A percentile compares a stretch with the other conserved stretches of the same genome.
These are phyloP conservation scores for Heterodera filipjevi DNA, from an alignment of 2,888 invertebrate genomes.

Conservation along the genomic window DNA sequence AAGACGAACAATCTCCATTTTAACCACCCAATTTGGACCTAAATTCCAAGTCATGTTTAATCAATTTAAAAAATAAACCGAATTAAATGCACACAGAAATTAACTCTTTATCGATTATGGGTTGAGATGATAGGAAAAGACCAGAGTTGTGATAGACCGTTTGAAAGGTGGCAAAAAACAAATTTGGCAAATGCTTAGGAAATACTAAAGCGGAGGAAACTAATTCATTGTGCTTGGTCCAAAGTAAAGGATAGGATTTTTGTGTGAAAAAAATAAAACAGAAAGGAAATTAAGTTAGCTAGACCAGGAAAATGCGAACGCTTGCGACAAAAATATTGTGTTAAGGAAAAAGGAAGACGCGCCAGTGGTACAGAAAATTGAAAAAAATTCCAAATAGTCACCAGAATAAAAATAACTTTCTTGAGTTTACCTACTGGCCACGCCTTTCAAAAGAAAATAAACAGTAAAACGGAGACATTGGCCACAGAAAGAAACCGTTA, in stretches of 20 bases:
- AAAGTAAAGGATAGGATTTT: neutral
- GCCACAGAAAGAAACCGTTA: neutral
- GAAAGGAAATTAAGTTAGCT: neutral
- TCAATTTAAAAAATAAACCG: too few relatives aligned
- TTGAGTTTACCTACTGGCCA: neutral
- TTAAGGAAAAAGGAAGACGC: neutral
- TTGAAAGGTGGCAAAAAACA: neutral
- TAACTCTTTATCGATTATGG: neutral
- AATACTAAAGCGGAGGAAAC: neutral
- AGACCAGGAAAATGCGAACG: neutral
- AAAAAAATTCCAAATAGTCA: neutral
- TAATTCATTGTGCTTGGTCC: neutral
- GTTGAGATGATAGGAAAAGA: constrained; percentile 14
- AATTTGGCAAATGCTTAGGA: neutral
- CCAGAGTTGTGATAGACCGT: constrained; percentile 9
- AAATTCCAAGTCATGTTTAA: too few relatives aligned
- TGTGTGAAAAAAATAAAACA: neutral
- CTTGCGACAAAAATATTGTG: neutral
- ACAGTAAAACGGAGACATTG: neutral
- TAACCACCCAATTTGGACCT: too few relatives aligned
- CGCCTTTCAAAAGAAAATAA: neutral
- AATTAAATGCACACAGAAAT: too few relatives aligned
- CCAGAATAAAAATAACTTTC: neutral
- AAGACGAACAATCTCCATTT: too few relatives aligned
- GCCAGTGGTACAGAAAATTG: neutral